Evolutionary conservation across 2,797 vertebrate species (phyloP).

Genomic region (Balearica regulorum): DNA sequence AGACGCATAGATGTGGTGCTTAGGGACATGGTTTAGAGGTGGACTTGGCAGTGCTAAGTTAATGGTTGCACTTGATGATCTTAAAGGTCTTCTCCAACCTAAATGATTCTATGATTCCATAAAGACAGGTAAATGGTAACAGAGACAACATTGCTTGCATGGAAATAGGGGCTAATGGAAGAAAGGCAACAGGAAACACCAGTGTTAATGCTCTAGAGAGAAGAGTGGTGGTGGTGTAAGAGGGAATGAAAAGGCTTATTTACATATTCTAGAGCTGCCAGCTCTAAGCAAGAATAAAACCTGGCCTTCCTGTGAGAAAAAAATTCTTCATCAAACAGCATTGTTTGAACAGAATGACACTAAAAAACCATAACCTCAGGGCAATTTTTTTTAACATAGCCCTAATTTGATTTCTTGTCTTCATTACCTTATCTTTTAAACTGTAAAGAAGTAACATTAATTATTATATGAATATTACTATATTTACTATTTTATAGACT

Average conservation of each 20-base stretch:
- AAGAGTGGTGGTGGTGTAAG: accelerated
- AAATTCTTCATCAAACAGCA: not conserved
- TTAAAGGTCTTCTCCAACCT: no score
- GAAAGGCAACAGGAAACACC: not conserved
- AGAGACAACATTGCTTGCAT: not conserved
- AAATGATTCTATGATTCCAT: no score
- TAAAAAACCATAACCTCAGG: not conserved
- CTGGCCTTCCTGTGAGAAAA: not conserved
- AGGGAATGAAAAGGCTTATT: not conserved
- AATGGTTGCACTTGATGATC: no score
- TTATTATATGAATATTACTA: not conserved
- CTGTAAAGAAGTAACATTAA: not conserved
- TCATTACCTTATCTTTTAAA: not conserved
- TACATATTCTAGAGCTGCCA: not conserved
- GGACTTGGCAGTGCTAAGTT: no score
- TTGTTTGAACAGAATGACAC: not conserved
- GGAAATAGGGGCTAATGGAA: not conserved
- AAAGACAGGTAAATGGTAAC: not conserved
- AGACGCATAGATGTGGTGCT: no score
- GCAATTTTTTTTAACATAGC: not conserved
- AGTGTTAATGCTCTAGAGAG: not conserved
- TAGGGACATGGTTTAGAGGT: no score
- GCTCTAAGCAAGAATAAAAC: not conserved
- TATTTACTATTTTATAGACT: not conserved
- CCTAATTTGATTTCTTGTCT: not conserved